Conservation (phyloP, 2,113 vertebrate genomes). For the Jacana jacana region DNA sequence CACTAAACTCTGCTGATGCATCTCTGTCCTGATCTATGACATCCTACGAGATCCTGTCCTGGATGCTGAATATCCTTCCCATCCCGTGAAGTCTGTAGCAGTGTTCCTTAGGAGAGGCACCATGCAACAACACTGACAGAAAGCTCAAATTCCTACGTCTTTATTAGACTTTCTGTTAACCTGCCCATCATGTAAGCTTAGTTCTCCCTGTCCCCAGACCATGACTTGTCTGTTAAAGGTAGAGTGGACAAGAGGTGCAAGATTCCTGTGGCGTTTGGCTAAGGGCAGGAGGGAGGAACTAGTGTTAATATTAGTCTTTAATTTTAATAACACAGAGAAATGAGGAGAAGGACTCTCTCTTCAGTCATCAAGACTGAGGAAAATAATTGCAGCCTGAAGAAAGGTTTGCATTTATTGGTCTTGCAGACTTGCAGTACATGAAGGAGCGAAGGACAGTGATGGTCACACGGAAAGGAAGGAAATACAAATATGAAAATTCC, state of each 20-base stretch:
- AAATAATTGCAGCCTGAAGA: not conserved
- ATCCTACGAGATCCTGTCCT: not conserved
- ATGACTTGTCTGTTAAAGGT: not conserved
- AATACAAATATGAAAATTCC: not conserved
- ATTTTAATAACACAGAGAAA: not conserved
- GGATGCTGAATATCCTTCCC: not conserved
- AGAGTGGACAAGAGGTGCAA: not conserved
- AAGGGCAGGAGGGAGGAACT: not conserved
- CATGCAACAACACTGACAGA: not conserved
- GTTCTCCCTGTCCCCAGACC: not conserved
- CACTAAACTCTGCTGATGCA: not conserved
- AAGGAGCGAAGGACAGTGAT: not conserved
- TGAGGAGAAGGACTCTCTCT: not conserved
- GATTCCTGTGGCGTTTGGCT: not conserved
- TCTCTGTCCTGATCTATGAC: not conserved
- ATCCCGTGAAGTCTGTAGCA: not conserved
- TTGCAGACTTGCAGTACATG: not conserved
- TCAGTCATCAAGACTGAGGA: not conserved
- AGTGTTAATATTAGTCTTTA: not conserved
- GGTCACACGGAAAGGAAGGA: accelerated
- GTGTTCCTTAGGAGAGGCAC: not conserved
- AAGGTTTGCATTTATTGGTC: not conserved
- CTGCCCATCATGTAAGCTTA: not conserved
- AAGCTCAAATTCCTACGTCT: not conserved
- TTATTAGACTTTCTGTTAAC: not conserved